Evolutionary conservation across 2,113 vertebrate species (phyloP), one percentile per base, ranked within the genome.

Genomic region (Cromileptes altivelis): DNA sequence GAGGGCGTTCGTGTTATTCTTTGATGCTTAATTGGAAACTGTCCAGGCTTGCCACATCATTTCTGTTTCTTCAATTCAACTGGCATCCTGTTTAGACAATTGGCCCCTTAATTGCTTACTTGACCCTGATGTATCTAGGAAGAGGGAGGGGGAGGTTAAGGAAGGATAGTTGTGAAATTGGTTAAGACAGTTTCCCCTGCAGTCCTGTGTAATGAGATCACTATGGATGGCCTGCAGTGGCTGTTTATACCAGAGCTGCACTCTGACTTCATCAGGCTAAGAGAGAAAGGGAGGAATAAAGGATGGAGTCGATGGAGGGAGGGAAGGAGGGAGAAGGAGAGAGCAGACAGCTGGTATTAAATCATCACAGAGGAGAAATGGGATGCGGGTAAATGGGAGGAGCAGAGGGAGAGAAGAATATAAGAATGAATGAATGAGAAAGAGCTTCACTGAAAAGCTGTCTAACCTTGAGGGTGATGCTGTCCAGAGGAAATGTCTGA

Each of bases 81-180:
- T 79, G 84, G 79, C 80, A 79, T 88, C 55, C 81, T 88, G 82
- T 92, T 93, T 91, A 89, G 78, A 87, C 86, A 81, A 76, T 85
- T 89, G 91, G 62, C 90, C 92, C 70, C 67, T 85, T 94, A 94
- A 95, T 94, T 94, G 88, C 91, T 92, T 88, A 81, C 89, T 94
- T 94, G 89, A 95, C 91, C 94, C 89, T 82, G 62, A 80, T 87
- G 71, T 71, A 87, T 87, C 81, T 75, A 62, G 71, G 63, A 75
- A 69, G 65, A 49, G 21, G 58, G 75, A 61, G 81, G 58, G 81
- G 78, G 78, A 61, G 62, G 82, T 49, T 85, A 83, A 76, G 84
- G 72, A 77, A 81, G 84, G 79, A 82, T 88, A 72, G 68, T 65
- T 76, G 86, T 81, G 85, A 89, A 93, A 93, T 93, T 86, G 89